Base-by-base conservation (phyloP, 1,140 invertebrate species). In the Drosophila ohnishii region DNA sequence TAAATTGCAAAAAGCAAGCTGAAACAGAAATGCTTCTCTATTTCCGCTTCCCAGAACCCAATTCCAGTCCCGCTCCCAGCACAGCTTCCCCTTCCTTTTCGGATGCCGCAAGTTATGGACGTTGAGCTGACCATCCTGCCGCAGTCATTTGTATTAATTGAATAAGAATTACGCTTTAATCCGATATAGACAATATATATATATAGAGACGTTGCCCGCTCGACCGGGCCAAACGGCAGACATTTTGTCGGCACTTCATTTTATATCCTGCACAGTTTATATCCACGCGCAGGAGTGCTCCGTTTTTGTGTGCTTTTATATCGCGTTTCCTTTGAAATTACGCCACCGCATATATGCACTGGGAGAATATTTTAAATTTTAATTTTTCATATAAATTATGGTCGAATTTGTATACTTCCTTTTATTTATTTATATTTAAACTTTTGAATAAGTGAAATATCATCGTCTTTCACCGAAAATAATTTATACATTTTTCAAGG, bases 111-210 rank as follows among this genome's bases (percentile, higher is more conserved):
- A 86, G 66, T 76, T 87, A 76, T 87, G 63, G 64, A n/a, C 47
- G 44, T 48, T 51, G 66, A 65, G 39, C 62, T 58, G 62, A 67
- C 73, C 40, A 57, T 51, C 47, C 55, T 45, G 30, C 53, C 34
- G 45, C 39, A 73, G 55, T 80, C 69, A 83, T 80, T 82, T 80
- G 64, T 75, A 84, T 88, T 88, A 88, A 88, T 87, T 87, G 83
- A 79, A 86, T 77, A 70, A 69, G 72, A 83, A 87, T 80, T 75
- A 69, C 70, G 62, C 65, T 67, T 67, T 66, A 88, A 78, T 80
- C 77, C 62, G 64, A 82, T 86, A 74, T 35, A 80, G 76, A 84
- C 77, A 78, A 47, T 28, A 28, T 47, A 40, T 47, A 40, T 40
- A 77, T 73, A 60, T 70, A 63, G 67, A 45, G 60, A 45, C 48